Percentiles rank a stretch among this genome's conserved stretches.
These are phyloP conservation scores for Arenaria interpres DNA, from an alignment of 2,113 vertebrate species.

Conservation along the genomic window DNA sequence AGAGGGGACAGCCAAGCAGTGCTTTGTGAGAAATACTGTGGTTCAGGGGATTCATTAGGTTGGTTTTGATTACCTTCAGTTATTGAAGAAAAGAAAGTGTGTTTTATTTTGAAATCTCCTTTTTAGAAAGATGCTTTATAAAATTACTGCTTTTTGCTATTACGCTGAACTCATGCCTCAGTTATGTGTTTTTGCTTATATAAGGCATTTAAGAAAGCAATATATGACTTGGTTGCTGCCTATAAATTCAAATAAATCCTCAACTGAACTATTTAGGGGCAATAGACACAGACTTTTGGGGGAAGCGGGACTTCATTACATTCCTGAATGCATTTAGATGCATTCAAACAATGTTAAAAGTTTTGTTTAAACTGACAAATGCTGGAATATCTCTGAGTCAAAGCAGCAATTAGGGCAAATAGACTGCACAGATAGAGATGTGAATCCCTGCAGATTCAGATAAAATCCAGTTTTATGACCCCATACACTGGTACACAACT, in stretches of 20 bases:
- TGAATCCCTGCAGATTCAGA: conserved; percentile 17
- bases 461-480: conserved; percentile 42
- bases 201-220: conserved; percentile 50
- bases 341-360: conserved; percentile 38
- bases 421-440: background rate
- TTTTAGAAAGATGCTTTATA: background rate
- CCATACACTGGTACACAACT: background rate
- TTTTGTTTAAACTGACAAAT: conserved; percentile 65
- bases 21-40: background rate
- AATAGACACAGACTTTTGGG: conserved; percentile 10
- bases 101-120: background rate
- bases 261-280: conserved; percentile 33
- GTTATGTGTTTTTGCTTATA: conserved; percentile 58
- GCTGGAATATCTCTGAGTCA: background rate
- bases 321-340: conserved; percentile 38
- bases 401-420: conserved; percentile 43
- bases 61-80: background rate
- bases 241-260: conserved; percentile 71
- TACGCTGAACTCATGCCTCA: conserved; percentile 20
- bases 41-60: background rate
- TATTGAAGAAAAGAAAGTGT: background rate
- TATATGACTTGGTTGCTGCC: conserved; percentile 34
- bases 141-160: conserved; percentile 1
- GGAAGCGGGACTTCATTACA: conserved; percentile 38
- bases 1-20: too few species aligned